Evolutionary conservation across 2,888 invertebrate species (phyloP), one percentile per base, ranked within the genome.

Genomic region (Drosophila eohydei): DNA sequence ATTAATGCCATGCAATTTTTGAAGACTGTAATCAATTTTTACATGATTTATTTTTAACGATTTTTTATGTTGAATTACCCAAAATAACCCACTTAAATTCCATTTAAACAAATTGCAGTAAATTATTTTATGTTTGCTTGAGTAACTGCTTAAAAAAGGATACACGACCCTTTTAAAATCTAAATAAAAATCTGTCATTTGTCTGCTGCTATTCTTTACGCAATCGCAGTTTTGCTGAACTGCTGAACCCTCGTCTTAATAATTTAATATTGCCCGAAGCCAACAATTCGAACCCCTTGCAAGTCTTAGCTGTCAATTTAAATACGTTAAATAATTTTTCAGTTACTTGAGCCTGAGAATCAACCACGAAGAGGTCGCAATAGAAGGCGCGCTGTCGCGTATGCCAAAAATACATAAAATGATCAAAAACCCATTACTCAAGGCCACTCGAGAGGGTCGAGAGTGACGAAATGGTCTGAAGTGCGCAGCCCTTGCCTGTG

Each of bases 381-480:
- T 60, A 51, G 51, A 21, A 52, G 51, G 41, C 40, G 44, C 36
- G 38, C 41, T 50, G 61, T 43, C 38, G 66, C 65, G 38, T 58
- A 54, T 51, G 36, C 44, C 56, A 50, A 44, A 48, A 67, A 76
- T 86, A 79, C 68, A 79, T 83, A 74, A 81, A 84, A 79, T 84
- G 82, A 84, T 87, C 88, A 73, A 84, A 87, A 84, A 73, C 62
- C 83, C 81, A 87, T 82, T 78, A 77, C 83, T 84, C 73, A 78
- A 78, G 71, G 60, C 57, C 28, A 60, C 64, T 67, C 69, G 40
- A 63, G 65, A 60, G 55, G 63, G 70, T 67, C 70, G 55, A 61
- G 6, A 54, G 28, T n/a, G 28, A 61, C 62, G 43, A 60, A 65
- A 51, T 44, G 59, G 62, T 58, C 65, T 30, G 14, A 55, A 64